Evolutionary conservation across 2,888 invertebrate species (phyloP).

Genomic region (Agapostemon virescens): DNA sequence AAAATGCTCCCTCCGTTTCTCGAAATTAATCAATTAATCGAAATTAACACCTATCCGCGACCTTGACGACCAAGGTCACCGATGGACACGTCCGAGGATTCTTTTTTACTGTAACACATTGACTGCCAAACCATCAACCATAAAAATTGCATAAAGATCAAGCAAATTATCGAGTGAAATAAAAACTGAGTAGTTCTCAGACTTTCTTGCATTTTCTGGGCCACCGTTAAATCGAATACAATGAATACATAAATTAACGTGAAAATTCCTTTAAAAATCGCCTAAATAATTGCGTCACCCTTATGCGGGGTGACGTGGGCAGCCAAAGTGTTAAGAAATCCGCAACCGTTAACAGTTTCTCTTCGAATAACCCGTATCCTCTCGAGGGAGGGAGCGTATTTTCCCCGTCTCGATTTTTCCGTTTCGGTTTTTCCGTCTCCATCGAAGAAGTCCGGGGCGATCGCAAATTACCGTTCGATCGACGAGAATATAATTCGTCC

Average conservation of each 20-base stretch:
- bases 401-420: neutral
- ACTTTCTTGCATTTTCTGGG: no score
- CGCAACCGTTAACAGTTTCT: neutral
- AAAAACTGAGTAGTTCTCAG: no score
- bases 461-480: conserved; percentile 31
- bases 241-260: no score
- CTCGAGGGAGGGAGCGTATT: neutral
- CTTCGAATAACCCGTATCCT: neutral
- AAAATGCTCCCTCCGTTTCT: conserved; percentile 1
- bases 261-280: no score
- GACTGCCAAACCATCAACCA: no score
- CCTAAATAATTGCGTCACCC: no score
- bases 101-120: neutral
- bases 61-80: neutral
- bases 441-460: conserved; percentile 7
- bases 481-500: conserved; percentile 34
- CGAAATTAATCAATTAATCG: conserved; percentile 3
- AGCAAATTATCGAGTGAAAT: no score
- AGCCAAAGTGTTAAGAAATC: no score
- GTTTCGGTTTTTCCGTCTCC: neutral
- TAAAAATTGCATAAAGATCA: no score
- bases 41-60: neutral
- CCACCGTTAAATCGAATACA: no score
- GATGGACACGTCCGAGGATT: neutral
- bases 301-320: no score